Percentiles rank a stretch among this genome's conserved stretches.
Conservation (phyloP, 2,888 invertebrate genomes). For the Orthonychiurus folsomi region DNA sequence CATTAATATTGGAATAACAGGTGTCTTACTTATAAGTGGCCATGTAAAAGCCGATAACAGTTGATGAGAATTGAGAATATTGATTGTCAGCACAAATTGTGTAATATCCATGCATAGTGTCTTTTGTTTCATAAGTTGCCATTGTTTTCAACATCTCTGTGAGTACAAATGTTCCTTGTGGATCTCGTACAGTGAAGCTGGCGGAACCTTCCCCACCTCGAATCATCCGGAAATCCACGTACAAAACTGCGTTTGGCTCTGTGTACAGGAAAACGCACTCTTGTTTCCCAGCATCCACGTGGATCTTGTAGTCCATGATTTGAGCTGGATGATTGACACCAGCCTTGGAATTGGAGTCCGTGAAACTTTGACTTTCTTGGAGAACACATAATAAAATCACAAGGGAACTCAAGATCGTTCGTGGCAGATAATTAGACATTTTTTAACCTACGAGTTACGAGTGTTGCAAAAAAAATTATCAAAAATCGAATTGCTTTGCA, state of each 20-base stretch:
- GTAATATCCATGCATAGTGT: slow-evolving; percentile 4
- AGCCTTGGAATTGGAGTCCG: background rate
- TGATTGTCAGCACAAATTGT: slow-evolving; percentile 9
- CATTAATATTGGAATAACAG: background rate
- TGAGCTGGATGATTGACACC: background rate
- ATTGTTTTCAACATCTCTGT: slow-evolving; percentile 4
- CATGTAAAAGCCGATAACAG: slow-evolving; percentile 5
- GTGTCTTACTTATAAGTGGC: slow-evolving; percentile 5
- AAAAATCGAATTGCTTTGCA: background rate
- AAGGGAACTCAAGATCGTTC: no score
- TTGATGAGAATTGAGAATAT: slow-evolving; percentile 7
- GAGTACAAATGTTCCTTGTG: background rate
- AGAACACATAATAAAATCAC: no score
- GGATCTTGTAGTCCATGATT: slow-evolving; percentile 63
- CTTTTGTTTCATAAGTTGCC: slow-evolving; percentile 7
- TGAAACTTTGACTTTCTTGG: no score
- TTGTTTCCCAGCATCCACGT: slow-evolving; percentile 87
- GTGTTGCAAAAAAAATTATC: no score
- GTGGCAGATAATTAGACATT: no score
- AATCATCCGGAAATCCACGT: slow-evolving; percentile 57
- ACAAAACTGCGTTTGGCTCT: slow-evolving; percentile 68
- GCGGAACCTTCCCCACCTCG: slow-evolving; percentile 91
- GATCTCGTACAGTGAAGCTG: slow-evolving; percentile 42
- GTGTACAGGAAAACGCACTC: slow-evolving; percentile 94
- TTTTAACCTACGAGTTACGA: background rate